Evolutionary conservation across 2,113 vertebrate genomes (phyloP).

Genomic region (Electrona antarctica): DNA sequence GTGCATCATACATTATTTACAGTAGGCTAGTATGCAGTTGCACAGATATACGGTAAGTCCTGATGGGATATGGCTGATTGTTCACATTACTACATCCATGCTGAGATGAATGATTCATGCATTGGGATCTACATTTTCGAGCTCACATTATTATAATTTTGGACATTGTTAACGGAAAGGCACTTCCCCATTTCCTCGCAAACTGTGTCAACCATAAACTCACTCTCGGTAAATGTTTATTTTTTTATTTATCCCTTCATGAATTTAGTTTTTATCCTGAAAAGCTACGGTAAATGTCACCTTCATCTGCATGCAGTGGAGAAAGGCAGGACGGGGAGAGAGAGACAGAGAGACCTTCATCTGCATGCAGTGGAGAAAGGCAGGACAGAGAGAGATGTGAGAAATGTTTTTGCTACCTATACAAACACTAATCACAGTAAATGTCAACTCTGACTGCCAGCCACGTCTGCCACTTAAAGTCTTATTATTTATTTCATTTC

Average conservation of each 20-base stretch:
- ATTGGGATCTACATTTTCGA: too few relatives aligned
- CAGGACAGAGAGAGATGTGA: conserved; percentile 29
- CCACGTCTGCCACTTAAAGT: conserved; percentile 52
- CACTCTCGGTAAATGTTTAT: too few relatives aligned
- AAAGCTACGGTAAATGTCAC: conserved; percentile 52
- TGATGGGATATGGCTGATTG: conserved; percentile 25
- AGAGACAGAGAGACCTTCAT: background rate
- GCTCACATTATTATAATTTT: too few relatives aligned
- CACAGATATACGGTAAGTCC: conserved; percentile 10
- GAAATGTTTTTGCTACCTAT: conserved; percentile 53
- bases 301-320: conserved; percentile 50
- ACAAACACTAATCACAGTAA: conserved; percentile 69
- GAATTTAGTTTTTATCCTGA: conserved; percentile 11
- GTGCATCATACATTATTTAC: conserved; percentile 5
- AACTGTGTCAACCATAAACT: conserved; percentile 1
- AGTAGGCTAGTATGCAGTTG: conserved; percentile 23
- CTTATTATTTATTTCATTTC: conserved; percentile 66
- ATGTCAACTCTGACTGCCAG: conserved; percentile 57
- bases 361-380: too few relatives aligned
- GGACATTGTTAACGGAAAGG: too few relatives aligned
- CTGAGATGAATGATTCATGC: background rate
- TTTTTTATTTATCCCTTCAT: conserved; percentile 10
- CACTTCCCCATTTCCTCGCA: background rate
- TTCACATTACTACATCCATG: background rate
- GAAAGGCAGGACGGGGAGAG: conserved; percentile 11